Evolutionary conservation across 2,888 invertebrate species (phyloP), one percentile per base, ranked within the genome.

Genomic region (Euplagia quadripunctaria): DNA sequence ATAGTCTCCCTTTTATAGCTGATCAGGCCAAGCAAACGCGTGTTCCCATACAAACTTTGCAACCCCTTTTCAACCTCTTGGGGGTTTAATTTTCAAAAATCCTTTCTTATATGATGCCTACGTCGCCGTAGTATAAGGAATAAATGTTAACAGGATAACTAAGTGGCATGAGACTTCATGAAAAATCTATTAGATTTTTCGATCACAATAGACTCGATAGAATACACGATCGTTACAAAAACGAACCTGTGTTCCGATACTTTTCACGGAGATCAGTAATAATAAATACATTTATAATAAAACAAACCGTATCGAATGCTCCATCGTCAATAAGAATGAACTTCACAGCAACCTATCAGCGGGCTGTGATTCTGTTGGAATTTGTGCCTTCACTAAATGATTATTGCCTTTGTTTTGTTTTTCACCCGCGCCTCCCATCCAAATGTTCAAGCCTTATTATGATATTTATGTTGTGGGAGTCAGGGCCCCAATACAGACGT

Each of bases 301-400:
- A 64, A 70, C 70, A 63, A 58, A 58, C 65, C 71, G 79, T 70
- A 79, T 82, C 73, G 70, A 85, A 87, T 73, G 55, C 66, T 31
- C 31, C 31, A 70, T 72, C 73, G 68, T 76, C 77, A 86, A 74
- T 71, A 52, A 68, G 86, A 87, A 78, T 85, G 65, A 80, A 86
- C 76, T 88, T 87, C 86, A 87, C 88, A 86, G 86, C 88, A 86
- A 83, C 85, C 90, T 90, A 91, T 89, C 88, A 88, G 82, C 88
- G 87, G 79, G 87, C 84, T 84, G 85, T 89, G 88, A 90, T 88
- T 89, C 89, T 89, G 87, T 90, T 88, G 91, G 91, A 91, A 91
- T 92, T 90, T 90, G 90, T 91, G 90, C 90, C 90, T 89, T 85
- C 89, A 91, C 91, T 91, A 91, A 92, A 92, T 91, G 91, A 91